phyloP scores from a whole-genome alignment of 92 coral and sea anemone genomes.

The Porites rus region DNA sequence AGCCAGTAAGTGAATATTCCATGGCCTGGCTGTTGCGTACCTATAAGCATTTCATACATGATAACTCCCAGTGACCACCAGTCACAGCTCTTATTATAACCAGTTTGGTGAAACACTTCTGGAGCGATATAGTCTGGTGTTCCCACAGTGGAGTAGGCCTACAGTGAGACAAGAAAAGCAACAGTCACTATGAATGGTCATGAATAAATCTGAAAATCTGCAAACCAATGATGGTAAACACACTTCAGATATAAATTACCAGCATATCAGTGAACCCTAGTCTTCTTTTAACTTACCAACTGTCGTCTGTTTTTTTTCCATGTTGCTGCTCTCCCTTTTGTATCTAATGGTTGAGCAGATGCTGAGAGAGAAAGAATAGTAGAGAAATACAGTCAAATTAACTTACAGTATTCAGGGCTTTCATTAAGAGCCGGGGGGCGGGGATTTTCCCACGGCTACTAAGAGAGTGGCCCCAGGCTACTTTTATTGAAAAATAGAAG shows the following conservation, averaged over 20 bases:
- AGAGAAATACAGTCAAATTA: not conserved
- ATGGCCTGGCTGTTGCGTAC: conserved; percentile 42
- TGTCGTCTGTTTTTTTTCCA: conserved; percentile 97
- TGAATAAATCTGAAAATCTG: no score
- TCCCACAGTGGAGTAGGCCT: conserved; percentile 99
- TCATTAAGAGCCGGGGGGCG: no score
- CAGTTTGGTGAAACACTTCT: conserved; percentile 92
- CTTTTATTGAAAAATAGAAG: no score
- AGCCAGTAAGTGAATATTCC: no score
- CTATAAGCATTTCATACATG: conserved; percentile 98
- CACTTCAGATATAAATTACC: no score
- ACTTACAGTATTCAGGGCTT: no score
- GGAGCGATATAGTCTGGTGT: conserved; percentile 99
- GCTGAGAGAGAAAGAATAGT: conserved; percentile 34
- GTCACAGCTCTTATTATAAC: conserved; percentile 94
- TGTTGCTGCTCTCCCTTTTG: conserved; percentile 98
- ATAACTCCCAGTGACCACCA: conserved; percentile 98
- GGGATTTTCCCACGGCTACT: no score
- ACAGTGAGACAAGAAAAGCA: not conserved
- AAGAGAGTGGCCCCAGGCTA: no score
- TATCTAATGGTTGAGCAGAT: conserved; percentile 91
- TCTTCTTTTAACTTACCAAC: conserved; percentile 59
- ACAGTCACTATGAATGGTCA: not conserved
- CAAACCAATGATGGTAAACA: no score
- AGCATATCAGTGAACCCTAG: no score